A percentile compares a stretch with the other conserved stretches of the same genome.
These are phyloP conservation scores for Burhinus oedicnemus DNA, from an alignment of 2,113 vertebrate species.

Conservation along the genomic window DNA sequence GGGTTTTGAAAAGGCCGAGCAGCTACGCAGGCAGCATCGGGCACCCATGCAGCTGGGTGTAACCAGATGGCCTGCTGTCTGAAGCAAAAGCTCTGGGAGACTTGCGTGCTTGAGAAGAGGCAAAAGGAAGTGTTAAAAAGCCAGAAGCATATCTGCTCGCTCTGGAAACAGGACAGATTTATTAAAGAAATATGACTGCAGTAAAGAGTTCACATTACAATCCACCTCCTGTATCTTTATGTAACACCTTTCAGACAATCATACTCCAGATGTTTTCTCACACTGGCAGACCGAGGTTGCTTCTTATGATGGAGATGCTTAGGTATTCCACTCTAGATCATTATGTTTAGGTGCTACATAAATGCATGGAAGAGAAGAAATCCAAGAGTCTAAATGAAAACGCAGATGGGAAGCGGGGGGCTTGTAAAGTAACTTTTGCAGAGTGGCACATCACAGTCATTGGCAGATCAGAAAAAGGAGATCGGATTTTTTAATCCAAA, in stretches of 20 bases:
- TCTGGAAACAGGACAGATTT: background rate
- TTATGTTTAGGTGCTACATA: background rate
- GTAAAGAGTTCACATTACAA: background rate
- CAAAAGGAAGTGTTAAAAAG: background rate
- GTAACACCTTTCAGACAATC: background rate
- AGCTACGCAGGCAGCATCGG: background rate
- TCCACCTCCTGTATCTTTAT: background rate
- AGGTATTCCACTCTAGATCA: background rate
- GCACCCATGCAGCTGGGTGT: background rate
- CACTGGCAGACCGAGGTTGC: background rate
- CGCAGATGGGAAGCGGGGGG: background rate
- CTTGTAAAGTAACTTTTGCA: background rate
- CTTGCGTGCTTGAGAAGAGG: background rate
- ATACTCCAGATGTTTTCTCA: background rate
- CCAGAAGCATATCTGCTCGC: background rate
- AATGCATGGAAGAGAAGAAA: background rate
- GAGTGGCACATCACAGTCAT: background rate
- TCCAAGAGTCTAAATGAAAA: background rate
- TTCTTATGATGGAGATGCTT: background rate
- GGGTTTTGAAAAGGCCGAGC: background rate
- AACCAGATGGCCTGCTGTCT: background rate
- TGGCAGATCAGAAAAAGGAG: background rate
- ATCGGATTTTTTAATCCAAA: background rate
- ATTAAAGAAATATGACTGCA: background rate
- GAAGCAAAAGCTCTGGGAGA: background rate